These are phyloP conservation scores for Parelbella ahira DNA, from an alignment of 2,888 invertebrate genomes.

Conservation along the genomic window DNA sequence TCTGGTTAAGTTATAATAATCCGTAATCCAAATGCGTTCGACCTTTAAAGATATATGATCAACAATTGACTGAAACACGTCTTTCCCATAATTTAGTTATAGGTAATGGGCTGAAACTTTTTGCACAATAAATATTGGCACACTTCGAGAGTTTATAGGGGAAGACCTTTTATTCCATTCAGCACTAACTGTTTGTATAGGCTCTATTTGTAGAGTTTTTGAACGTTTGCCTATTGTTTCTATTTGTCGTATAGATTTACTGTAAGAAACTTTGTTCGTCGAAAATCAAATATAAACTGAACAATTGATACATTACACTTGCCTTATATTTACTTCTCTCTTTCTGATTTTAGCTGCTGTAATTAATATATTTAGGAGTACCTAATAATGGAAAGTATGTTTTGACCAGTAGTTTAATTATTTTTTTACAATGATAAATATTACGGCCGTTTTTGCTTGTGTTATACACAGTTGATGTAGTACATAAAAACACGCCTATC, in stretches of 20 bases:
- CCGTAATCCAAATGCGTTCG: slow-evolving; percentile 13
- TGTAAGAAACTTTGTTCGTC: not conserved
- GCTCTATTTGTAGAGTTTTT: slow-evolving; percentile 3
- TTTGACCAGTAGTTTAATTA: too few species aligned
- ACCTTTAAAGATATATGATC: slow-evolving; percentile 9
- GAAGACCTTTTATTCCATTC: slow-evolving; percentile 12
- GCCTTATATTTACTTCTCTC: too few species aligned
- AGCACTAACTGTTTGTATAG: slow-evolving; percentile 6
- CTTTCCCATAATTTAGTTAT: slow-evolving; percentile 8
- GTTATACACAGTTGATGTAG: too few species aligned
- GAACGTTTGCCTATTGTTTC: slow-evolving; percentile 3
- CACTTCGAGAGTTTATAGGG: slow-evolving; percentile 7
- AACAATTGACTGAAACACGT: slow-evolving; percentile 2
- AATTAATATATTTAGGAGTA: too few species aligned
- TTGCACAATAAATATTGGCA: slow-evolving; percentile 10
- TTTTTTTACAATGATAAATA: too few species aligned
- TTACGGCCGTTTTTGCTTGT: too few species aligned
- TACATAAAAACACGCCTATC: too few species aligned
- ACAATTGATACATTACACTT: too few species aligned
- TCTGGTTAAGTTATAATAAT: slow-evolving; percentile 14
- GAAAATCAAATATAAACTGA: too few species aligned
- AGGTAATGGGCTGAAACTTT: slow-evolving; percentile 5
- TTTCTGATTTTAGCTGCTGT: too few species aligned
- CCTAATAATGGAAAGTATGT: too few species aligned
- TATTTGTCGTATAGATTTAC: not conserved